phyloP scores from a whole-genome alignment of 2,888 invertebrate genomes.

The Mallateleia sp. region DNA sequence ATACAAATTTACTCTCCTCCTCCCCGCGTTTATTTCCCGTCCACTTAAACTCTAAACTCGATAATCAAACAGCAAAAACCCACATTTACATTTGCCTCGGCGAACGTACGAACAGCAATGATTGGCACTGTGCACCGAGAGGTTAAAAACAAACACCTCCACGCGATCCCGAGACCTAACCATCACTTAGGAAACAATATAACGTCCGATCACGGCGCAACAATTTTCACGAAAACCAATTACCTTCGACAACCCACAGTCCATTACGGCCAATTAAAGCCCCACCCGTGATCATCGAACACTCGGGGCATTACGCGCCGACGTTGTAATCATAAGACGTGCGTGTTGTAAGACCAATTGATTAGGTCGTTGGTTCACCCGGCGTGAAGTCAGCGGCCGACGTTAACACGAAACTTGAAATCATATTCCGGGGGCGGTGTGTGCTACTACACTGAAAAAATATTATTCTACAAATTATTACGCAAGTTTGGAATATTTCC shows the following conservation, averaged over 20 bases:
- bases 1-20: no score
- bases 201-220: conserved; percentile 8
- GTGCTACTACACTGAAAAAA: no score
- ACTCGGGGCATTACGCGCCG: background rate
- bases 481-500: no score
- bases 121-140: background rate
- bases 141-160: conserved; percentile 24
- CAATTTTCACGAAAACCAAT: conserved; percentile 36
- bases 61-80: no score
- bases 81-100: no score
- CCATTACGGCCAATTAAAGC: conserved; percentile 40
- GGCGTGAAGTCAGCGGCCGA: conserved; percentile 10
- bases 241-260: conserved; percentile 30
- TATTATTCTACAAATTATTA: no score
- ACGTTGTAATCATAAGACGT: conserved; percentile 41
- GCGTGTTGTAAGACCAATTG: conserved; percentile 45
- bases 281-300: background rate
- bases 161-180: background rate
- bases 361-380: conserved; percentile 39
- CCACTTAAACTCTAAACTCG: no score
- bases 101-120: no score
- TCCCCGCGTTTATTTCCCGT: no score
- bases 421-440: conserved; percentile 33
- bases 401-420: conserved; percentile 39
- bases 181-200: conserved; percentile 23